These are phyloP conservation scores for Edolisoma coerulescens DNA, from an alignment of 2,113 vertebrate species.

Conservation along the genomic window DNA sequence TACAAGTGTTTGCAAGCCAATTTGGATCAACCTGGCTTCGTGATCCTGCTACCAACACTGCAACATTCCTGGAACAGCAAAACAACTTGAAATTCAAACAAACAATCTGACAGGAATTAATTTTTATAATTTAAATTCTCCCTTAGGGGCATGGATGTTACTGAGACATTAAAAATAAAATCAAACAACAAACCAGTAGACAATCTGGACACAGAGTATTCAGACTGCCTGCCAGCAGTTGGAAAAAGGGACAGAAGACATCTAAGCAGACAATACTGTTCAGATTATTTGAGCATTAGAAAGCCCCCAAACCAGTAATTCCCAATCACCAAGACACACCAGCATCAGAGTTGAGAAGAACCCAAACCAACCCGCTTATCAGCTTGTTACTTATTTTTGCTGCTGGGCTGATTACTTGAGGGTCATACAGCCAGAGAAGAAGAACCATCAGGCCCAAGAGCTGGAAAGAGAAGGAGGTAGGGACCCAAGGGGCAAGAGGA, in stretches of 20 bases:
- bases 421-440: neutral
- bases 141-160: neutral
- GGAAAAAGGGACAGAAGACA: neutral
- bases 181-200: neutral
- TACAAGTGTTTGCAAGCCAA: neutral
- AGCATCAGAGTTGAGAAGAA: neutral
- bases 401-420: neutral
- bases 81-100: constrained; percentile 5
- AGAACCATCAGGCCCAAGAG: neutral
- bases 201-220: neutral
- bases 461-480: neutral
- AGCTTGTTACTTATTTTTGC: neutral
- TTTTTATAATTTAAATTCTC: neutral
- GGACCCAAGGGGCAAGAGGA: neutral
- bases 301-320: neutral
- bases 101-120: constrained; percentile 20
- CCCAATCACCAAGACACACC: neutral
- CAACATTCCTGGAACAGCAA: neutral
- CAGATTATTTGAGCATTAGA: neutral
- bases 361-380: neutral
- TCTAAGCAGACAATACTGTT: neutral
- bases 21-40: neutral
- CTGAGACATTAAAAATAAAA: neutral
- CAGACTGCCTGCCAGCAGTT: neutral
- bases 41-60: neutral